These are phyloP conservation scores for Xiphophorus hellerii DNA, from an alignment of 2,113 vertebrate species.

Conservation along the genomic window DNA sequence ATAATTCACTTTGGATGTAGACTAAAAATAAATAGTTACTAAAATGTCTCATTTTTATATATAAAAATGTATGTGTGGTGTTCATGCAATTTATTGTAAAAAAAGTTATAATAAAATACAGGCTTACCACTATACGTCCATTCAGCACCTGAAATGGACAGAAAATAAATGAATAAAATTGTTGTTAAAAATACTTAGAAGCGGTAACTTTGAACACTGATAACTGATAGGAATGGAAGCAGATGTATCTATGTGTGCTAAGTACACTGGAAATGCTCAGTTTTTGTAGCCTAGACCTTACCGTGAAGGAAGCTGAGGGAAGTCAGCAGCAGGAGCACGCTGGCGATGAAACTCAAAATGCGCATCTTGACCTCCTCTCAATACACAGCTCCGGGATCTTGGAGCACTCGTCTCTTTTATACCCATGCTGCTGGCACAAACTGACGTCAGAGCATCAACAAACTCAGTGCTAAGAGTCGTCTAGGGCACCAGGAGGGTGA, in stretches of 20 bases:
- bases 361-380: constrained; percentile 55
- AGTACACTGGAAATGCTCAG: constrained; percentile 3
- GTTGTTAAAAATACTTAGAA: background rate
- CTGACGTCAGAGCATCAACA: constrained; percentile 78
- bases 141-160: constrained; percentile 83
- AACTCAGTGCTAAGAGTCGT: constrained; percentile 50
- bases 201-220: background rate
- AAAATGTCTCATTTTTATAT: background rate
- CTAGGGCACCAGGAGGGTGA: constrained; percentile 49
- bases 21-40: background rate
- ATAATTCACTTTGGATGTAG: background rate
- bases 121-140: constrained; percentile 92
- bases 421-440: constrained; percentile 56
- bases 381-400: constrained; percentile 23
- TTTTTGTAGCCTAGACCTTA: constrained; percentile 22
- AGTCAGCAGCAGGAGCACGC: constrained; percentile 42
- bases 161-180: background rate
- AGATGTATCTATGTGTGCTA: background rate
- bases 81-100: background rate
- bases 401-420: constrained; percentile 69
- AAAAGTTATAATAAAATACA: constrained; percentile 1
- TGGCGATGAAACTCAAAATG: constrained; percentile 15
- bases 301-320: constrained; percentile 49
- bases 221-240: background rate
- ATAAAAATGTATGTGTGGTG: background rate